Base-by-base conservation (phyloP, 2,797 vertebrate species). In the Pelodytes ibericus region DNA sequence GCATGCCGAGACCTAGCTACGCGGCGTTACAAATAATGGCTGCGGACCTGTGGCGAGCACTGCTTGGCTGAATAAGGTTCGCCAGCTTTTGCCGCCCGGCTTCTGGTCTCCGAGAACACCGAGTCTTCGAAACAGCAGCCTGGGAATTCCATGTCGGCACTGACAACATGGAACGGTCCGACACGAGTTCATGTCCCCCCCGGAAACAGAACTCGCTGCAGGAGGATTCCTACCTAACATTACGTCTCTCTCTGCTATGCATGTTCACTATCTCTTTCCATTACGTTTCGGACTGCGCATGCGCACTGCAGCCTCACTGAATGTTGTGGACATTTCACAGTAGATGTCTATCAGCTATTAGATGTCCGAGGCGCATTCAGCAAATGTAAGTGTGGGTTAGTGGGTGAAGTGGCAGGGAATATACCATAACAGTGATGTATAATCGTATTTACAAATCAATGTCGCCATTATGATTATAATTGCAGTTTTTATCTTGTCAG, bases 61-160 rank as follows among this genome's bases (percentile, higher is more conserved):
- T 59, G 53, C 63, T 20, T 66, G 7, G 70, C 75, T 1, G 15
- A 51, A 24, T 78, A 78, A 0, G 62, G 4, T 24, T 3, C 62
- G 4, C 41, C 70, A 4, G 9, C 47, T 22, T 27, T 41, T 15
- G n/a, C 27, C 2, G 10, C 20, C 3, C 75, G 62, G 7, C 66
- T 53, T 3, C 75, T 71, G 24, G 49, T 65, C 31, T 72, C 75
- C 2, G 62, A 51, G 27, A 78, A 78, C 6, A 66, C 62, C 1
- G 75, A 78, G 29, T 78, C 75, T 22, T 72, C 75, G 16, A 78
- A 78, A 29, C 56, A 72, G 31, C 63, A 78, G 11, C 33, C 75
- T 18, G 41, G 41, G 9, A 24, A 33, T 22, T 78, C 75, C 75
- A 78, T 78, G 6, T 13, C 66, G 8, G 30, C 1, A 8, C 11